phyloP scores from a whole-genome alignment of 2,113 vertebrate genomes.

The Pitta sordida region DNA sequence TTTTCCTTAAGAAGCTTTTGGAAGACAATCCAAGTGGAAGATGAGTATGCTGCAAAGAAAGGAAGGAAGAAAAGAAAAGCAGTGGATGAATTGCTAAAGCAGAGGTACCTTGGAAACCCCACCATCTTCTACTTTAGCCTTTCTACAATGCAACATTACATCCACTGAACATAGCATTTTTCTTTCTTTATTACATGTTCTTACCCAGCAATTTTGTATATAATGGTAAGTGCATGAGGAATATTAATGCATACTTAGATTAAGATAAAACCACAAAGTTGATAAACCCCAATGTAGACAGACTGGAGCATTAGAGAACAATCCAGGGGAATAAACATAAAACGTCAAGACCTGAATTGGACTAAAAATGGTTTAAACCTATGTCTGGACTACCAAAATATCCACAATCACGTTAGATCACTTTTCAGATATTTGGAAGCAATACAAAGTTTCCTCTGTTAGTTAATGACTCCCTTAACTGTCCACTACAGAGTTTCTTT shows the following conservation, averaged over 20 bases:
- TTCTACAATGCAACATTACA: not conserved
- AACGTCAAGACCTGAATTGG: not conserved
- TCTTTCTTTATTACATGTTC: not conserved
- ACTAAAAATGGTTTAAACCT: constrained; percentile 3
- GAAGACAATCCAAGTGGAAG: not conserved
- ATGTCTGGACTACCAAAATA: constrained; percentile 9
- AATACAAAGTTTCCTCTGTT: constrained; percentile 47
- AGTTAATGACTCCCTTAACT: constrained; percentile 45
- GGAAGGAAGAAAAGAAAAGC: not conserved
- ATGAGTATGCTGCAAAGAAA: not conserved
- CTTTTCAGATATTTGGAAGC: constrained; percentile 34
- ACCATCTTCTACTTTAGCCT: not conserved
- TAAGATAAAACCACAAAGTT: not conserved
- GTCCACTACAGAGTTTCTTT: constrained; percentile 48
- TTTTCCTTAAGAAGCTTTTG: not conserved
- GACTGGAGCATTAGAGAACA: not conserved
- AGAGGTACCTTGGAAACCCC: not conserved
- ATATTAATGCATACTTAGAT: not conserved
- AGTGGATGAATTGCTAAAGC: not conserved
- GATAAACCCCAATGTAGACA: not conserved
- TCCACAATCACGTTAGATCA: not conserved
- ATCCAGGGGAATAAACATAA: not conserved
- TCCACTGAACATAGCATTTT: not conserved
- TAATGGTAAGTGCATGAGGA: not conserved
- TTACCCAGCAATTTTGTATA: not conserved